Conservation (phyloP, 2,888 invertebrate genomes). For the Platerodrilus igneus region DNA sequence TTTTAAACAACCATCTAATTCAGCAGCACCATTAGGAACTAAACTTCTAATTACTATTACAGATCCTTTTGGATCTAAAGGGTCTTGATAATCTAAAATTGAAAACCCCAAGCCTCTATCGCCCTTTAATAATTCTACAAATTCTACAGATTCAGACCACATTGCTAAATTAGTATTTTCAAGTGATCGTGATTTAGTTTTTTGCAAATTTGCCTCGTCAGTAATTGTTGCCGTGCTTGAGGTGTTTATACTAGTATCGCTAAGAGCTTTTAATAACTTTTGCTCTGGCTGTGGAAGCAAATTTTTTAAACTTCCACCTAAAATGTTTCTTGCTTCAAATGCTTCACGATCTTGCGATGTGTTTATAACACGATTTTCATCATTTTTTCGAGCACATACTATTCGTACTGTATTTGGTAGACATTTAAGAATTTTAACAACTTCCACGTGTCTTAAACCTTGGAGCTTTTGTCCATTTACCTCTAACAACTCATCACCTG, state of each 20-base stretch:
- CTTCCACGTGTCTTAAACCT: constrained; percentile 93
- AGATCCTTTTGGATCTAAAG: constrained; percentile 88
- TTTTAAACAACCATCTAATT: constrained; percentile 87
- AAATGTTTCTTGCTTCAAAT: constrained; percentile 74
- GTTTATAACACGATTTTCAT: constrained; percentile 65
- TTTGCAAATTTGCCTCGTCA: constrained; percentile 61
- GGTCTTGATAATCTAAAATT: constrained; percentile 96
- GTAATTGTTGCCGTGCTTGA: constrained; percentile 78
- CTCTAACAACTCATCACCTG: constrained; percentile 95
- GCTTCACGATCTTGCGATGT: constrained; percentile 74
- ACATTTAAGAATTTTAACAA: constrained; percentile 91
- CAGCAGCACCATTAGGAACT: constrained; percentile 97
- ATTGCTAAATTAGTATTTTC: constrained; percentile 95
- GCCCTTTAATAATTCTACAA: constrained; percentile 87
- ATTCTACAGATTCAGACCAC: constrained; percentile 93
- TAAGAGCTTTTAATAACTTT: constrained; percentile 75
- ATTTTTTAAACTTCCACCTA: constrained; percentile 84
- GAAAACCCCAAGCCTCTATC: constrained; percentile 97
- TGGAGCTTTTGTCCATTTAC: constrained; percentile 89
- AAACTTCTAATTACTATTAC: constrained; percentile 84
- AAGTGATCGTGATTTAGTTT: constrained; percentile 79
- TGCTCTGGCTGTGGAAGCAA: constrained; percentile 53
- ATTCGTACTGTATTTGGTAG: constrained; percentile 85
- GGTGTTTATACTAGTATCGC: constrained; percentile 87
- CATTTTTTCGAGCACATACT: constrained; percentile 75